phyloP scores from a whole-genome alignment of 2,797 vertebrate genomes.

The Diceros bicornis region DNA sequence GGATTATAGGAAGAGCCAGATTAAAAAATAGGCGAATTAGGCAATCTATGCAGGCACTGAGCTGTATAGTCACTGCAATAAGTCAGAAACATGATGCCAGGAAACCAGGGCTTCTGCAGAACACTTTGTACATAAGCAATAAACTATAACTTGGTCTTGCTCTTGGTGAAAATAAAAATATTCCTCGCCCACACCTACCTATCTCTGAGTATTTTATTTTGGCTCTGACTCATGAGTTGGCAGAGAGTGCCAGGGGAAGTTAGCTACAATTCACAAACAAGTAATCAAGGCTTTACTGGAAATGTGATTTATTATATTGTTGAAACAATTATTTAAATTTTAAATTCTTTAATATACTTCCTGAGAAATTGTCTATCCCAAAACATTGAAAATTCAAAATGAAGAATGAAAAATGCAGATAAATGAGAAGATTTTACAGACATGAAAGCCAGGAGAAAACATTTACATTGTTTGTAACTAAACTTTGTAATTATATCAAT shows the following conservation, averaged over 20 bases:
- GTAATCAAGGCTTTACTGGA: background rate
- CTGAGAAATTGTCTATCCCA: background rate
- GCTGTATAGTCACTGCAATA: background rate
- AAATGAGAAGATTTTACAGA: conserved; percentile 18
- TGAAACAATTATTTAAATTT: conserved; percentile 36
- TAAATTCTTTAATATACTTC: background rate
- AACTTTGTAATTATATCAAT: background rate
- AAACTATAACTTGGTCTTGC: background rate
- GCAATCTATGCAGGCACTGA: background rate
- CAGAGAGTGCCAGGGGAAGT: background rate
- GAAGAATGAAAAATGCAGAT: conserved; percentile 31
- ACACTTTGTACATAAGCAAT: background rate
- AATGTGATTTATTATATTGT: background rate
- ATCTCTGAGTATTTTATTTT: conserved; percentile 44
- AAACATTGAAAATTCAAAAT: background rate
- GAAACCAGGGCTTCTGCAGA: conserved; percentile 23
- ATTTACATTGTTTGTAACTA: conserved; percentile 30
- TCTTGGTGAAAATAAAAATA: background rate
- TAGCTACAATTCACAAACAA: conserved; percentile 41
- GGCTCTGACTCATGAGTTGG: background rate
- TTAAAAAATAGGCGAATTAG: background rate
- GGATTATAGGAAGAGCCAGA: background rate
- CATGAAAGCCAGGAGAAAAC: background rate
- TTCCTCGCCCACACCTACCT: background rate
- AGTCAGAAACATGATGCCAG: background rate